Evolutionary conservation across 2,888 invertebrate genomes (phyloP).

Genomic region (Pandemis cinnamomeana): DNA sequence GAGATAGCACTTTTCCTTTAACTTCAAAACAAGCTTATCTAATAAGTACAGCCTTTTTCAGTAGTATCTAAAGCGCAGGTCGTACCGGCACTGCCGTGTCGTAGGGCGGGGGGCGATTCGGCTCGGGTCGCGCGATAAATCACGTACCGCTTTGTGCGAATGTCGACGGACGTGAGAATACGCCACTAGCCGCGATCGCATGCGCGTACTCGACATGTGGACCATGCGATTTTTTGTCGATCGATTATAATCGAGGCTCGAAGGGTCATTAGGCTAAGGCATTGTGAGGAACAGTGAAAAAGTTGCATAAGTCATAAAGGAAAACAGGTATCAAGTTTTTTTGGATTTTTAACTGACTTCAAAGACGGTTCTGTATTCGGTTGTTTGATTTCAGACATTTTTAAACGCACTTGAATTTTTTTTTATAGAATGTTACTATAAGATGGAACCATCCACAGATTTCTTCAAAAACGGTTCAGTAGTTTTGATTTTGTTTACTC

Average conservation of each 20-base stretch:
- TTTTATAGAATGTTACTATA: too few species aligned
- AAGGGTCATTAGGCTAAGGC: conserved; percentile 13
- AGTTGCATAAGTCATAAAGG: background rate
- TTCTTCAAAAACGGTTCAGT: too few species aligned
- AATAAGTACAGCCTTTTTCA: background rate
- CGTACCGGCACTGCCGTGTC: conserved; percentile 33
- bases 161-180: conserved; percentile 67
- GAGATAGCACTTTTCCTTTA: too few species aligned
- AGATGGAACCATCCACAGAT: too few species aligned
- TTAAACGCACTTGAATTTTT: too few species aligned
- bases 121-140: conserved; percentile 47
- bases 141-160: conserved; percentile 47
- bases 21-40: background rate
- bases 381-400: too few species aligned
- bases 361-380: too few species aligned
- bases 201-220: conserved; percentile 59
- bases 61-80: conserved; percentile 1
- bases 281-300: background rate
- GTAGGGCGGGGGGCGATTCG: conserved; percentile 44
- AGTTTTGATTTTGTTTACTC: too few species aligned
- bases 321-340: background rate
- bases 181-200: conserved; percentile 58
- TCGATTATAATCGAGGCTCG: conserved; percentile 10
- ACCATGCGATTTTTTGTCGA: conserved; percentile 52
- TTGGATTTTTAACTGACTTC: too few species aligned